phyloP scores from a whole-genome alignment of 2,797 vertebrate species.

The Chloroceryle amazona region DNA sequence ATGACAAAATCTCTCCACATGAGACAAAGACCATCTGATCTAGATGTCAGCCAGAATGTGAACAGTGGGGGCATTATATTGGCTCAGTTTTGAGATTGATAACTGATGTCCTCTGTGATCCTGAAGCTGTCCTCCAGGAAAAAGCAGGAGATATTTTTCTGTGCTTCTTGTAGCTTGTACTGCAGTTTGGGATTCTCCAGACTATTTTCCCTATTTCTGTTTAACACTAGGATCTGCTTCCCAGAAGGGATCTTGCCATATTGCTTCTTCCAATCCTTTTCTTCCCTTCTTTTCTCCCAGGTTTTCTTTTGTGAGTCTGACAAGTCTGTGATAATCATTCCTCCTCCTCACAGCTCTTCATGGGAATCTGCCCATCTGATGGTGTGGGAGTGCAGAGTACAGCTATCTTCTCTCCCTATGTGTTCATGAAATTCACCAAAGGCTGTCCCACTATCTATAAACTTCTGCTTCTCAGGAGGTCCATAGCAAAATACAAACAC shows the following conservation, averaged over 20 bases:
- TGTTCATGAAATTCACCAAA: not conserved
- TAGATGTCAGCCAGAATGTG: too few species aligned
- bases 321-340: not conserved
- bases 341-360: not conserved
- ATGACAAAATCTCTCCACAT: not conserved
- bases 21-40: not conserved
- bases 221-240: not conserved
- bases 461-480: not conserved
- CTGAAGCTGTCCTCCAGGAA: not conserved
- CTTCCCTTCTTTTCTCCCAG: not conserved
- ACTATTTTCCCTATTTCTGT: not conserved
- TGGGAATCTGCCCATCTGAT: not conserved
- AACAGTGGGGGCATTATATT: not conserved
- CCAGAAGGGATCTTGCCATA: not conserved
- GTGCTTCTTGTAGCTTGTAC: not conserved
- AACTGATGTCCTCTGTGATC: not conserved
- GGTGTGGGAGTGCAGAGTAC: not conserved
- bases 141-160: not conserved
- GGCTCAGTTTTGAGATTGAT: not conserved
- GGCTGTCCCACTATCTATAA: not conserved
- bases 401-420: not conserved
- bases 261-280: not conserved
- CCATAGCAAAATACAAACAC: not conserved
- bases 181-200: not conserved
- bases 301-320: not conserved